Evolutionary conservation across 2,888 invertebrate species (phyloP).

Genomic region (Caenorhabditis virilis): DNA sequence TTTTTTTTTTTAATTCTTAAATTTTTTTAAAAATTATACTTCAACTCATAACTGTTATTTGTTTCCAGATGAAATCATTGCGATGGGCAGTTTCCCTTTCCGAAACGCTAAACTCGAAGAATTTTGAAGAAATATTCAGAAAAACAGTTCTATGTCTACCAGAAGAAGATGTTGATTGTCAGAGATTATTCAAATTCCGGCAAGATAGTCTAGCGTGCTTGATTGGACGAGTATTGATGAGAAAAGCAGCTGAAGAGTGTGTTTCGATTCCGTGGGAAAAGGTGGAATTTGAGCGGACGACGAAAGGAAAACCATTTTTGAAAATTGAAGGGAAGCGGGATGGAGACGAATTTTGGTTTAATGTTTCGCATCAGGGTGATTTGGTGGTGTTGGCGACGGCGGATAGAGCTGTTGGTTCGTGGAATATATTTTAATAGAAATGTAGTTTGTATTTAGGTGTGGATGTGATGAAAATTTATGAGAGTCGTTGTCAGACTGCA

Average conservation of each 20-base stretch:
- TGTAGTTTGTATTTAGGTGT: conserved; percentile 48
- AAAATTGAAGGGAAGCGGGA: conserved; percentile 1
- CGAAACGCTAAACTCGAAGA: conserved; percentile 13
- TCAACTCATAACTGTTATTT: background rate
- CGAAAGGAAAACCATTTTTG: conserved; percentile 65
- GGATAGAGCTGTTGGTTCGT: conserved; percentile 8
- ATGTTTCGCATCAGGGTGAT: conserved; percentile 68
- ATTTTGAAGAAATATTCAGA: conserved; percentile 55
- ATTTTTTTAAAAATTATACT: background rate
- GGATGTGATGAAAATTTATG: conserved; percentile 66
- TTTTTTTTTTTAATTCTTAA: background rate
- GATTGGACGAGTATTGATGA: conserved; percentile 60
- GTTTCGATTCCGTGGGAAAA: conserved; percentile 43
- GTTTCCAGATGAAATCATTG: conserved; percentile 4
- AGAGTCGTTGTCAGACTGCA: conserved; percentile 37
- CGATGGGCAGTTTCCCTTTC: conserved; percentile 13
- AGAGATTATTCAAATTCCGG: conserved; percentile 49
- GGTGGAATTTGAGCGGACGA: conserved; percentile 53
- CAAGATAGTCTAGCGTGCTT: conserved; percentile 63
- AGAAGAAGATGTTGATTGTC: conserved; percentile 54
- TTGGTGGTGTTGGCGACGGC: conserved; percentile 54
- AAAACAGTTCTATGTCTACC: conserved; percentile 54
- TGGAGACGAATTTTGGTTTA: conserved; percentile 49
- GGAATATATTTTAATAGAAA: background rate
- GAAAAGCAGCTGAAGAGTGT: conserved; percentile 17